Percentiles rank a stretch among this genome's conserved stretches.
Evolutionary conservation across 2,797 vertebrate species (phyloP).

Genomic region (Helicolenus hilgendorfi): DNA sequence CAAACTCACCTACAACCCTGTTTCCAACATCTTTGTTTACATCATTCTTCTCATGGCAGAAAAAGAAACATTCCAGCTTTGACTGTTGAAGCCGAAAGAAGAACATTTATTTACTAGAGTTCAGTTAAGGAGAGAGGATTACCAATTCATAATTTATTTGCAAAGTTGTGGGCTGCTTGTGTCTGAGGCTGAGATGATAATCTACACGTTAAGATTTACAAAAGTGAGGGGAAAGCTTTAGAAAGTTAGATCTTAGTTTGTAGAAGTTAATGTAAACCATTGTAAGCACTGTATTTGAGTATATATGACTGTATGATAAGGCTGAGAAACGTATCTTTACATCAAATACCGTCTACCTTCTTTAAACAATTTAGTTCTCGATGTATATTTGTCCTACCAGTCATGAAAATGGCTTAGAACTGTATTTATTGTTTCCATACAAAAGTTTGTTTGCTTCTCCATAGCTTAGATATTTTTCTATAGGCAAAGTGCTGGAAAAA

Average conservation of each 20-base stretch:
- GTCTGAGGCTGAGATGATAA: not conserved
- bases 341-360: not conserved
- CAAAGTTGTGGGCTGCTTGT: not conserved
- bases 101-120: conserved; percentile 36
- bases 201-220: not conserved
- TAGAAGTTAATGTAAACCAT: not conserved
- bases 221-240: not conserved
- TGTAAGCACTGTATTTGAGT: not conserved
- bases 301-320: not conserved
- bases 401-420: not conserved
- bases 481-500: not conserved
- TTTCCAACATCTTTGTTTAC: conserved; percentile 24
- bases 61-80: not conserved
- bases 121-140: not conserved
- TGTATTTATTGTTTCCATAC: not conserved
- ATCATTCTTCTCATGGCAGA: not conserved
- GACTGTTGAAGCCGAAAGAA: not conserved
- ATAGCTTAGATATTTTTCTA: not conserved
- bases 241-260: not conserved
- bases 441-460: not conserved
- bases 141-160: not conserved
- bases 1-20: not conserved
- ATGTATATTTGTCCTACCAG: not conserved
- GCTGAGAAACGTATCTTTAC: not conserved
- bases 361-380: not conserved